Evolutionary conservation across 2,113 vertebrate genomes (phyloP).

Genomic region (Melanocharis versteri): DNA sequence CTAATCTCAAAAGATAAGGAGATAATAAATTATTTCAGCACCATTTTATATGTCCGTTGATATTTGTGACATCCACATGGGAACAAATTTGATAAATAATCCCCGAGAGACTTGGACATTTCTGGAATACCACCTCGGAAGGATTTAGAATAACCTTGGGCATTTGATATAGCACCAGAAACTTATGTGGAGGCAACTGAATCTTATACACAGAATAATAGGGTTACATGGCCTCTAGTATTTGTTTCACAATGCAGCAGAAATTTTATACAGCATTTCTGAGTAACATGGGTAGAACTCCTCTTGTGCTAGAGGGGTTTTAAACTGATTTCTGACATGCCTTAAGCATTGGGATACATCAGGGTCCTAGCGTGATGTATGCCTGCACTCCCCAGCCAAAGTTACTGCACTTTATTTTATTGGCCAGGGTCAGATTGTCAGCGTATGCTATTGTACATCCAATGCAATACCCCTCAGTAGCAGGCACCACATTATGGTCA

Average conservation of each 20-base stretch:
- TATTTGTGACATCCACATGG: background rate
- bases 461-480: background rate
- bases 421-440: background rate
- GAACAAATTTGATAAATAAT: background rate
- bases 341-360: background rate
- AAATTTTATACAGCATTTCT: background rate
- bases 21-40: background rate
- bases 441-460: background rate
- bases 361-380: background rate
- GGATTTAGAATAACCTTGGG: background rate
- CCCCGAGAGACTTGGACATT: background rate
- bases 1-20: background rate
- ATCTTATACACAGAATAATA: background rate
- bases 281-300: background rate
- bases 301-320: background rate
- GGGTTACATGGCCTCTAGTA: background rate
- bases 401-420: background rate
- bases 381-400: background rate
- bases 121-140: background rate
- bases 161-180: background rate
- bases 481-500: background rate
- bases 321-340: background rate
- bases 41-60: fast-evolving
- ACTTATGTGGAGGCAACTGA: background rate
- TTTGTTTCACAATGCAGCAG: background rate